These are phyloP conservation scores for Silurus lanzhouensis DNA, from an alignment of 2,797 vertebrate genomes.

Conservation along the genomic window DNA sequence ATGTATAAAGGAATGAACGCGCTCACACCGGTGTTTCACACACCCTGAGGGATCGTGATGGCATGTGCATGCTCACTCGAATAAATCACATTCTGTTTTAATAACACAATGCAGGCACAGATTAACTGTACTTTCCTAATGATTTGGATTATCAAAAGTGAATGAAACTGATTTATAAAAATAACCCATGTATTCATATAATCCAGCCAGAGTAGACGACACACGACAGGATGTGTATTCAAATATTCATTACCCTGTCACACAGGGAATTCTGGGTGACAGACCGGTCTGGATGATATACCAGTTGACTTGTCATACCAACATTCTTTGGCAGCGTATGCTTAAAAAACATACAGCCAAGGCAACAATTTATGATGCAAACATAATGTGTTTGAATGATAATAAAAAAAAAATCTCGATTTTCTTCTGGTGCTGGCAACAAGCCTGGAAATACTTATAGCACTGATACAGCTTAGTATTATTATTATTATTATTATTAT, in stretches of 20 bases:
- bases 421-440: background rate
- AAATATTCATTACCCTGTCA: background rate
- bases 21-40: background rate
- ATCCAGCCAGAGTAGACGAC: background rate
- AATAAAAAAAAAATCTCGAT: background rate
- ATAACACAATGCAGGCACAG: background rate
- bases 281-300: background rate
- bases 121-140: background rate
- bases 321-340: slow-evolving; percentile 4
- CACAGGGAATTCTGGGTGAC: background rate
- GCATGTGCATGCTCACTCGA: background rate
- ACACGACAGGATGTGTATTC: background rate
- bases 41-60: background rate
- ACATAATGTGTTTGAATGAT: background rate
- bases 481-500: background rate
- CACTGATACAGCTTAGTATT: slow-evolving; percentile 1
- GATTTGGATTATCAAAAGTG: background rate
- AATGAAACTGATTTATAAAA: background rate
- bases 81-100: background rate
- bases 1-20: background rate
- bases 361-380: slow-evolving; percentile 2
- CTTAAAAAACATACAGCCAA: slow-evolving; percentile 16
- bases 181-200: background rate
- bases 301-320: background rate
- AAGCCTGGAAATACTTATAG: background rate